These are phyloP conservation scores for Drosophila setosimentum DNA, from an alignment of 2,888 invertebrate species.

Conservation along the genomic window DNA sequence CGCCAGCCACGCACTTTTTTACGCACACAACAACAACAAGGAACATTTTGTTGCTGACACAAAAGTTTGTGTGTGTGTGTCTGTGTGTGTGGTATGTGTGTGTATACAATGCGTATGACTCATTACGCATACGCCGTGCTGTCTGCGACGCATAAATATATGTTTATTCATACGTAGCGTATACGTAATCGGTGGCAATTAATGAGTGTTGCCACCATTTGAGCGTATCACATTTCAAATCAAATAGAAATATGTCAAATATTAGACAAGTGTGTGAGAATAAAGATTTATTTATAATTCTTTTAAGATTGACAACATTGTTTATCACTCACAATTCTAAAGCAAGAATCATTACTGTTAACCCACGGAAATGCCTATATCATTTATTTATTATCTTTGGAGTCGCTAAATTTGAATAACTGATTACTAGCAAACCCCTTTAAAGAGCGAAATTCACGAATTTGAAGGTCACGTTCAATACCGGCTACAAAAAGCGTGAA, in stretches of 20 bases:
- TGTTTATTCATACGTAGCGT: not conserved
- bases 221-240: constrained; percentile 18
- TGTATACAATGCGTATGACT: constrained; percentile 45
- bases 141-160: constrained; percentile 58
- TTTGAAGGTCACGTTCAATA: not conserved
- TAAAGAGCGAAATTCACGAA: not conserved
- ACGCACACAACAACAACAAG: constrained; percentile 33
- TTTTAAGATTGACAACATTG: no score
- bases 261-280: not conserved
- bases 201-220: constrained; percentile 18
- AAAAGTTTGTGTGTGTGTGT: constrained; percentile 29
- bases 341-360: not conserved
- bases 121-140: constrained; percentile 66
- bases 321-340: not conserved
- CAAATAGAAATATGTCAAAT: constrained; percentile 4
- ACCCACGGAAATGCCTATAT: not conserved
- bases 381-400: no score
- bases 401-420: not conserved
- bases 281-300: not conserved
- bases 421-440: not conserved
- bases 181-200: constrained; percentile 21
- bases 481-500: not conserved
- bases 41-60: constrained; percentile 20
- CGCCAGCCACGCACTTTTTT: constrained; percentile 62
- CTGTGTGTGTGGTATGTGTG: constrained; percentile 19